Evolutionary conservation across 1,140 invertebrate genomes (phyloP), one percentile per base, ranked within the genome.

Genomic region (Meloidogyne hapla): DNA sequence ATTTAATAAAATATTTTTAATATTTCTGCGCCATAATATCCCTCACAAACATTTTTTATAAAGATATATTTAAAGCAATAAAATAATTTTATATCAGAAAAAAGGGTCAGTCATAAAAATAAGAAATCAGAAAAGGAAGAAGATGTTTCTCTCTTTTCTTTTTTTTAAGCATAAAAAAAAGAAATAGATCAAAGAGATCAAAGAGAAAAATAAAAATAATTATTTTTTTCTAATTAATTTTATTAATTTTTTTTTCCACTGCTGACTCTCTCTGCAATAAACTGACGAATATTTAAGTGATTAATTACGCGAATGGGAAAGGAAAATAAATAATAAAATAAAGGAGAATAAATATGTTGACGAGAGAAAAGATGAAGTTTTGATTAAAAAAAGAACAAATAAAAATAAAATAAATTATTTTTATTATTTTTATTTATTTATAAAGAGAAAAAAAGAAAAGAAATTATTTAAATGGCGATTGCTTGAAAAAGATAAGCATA

Each of bases 131-230:
- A 33, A 33, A 33, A 33, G 33, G 33, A 33, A 33, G 33, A 33
- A 33, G 33, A 33, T 42, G 26, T 69, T 69, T 38, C 68, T 69
- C 68, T 45, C 40, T 6, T 69, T n/a, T n/a, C n/a, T 68, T 8
- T 26, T 6, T 68, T 4, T 68, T 33, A 18, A 48, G 38, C 21
- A 69, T 28, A 21, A 28, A 48, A 48, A 69, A 26, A 48, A 10
- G 25, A 69, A 23, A 48, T 40, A 69, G 67, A 28, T 42, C 67
- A 48, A 69, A 28, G 25, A 68, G 10, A 25, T 1, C 12, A 10
- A 23, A 48, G 10, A 69, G 15, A 56, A n/a, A 56, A n/a, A 56
- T n/a, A 56, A 56, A n/a, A n/a, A 56, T 56, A 56, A n/a, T n/a
- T 33, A 33, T 6, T 33, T n/a, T 56, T 56, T 48, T 56, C 48